Conservation (phyloP, 2,113 vertebrate species). For the Salvator merianae region DNA sequence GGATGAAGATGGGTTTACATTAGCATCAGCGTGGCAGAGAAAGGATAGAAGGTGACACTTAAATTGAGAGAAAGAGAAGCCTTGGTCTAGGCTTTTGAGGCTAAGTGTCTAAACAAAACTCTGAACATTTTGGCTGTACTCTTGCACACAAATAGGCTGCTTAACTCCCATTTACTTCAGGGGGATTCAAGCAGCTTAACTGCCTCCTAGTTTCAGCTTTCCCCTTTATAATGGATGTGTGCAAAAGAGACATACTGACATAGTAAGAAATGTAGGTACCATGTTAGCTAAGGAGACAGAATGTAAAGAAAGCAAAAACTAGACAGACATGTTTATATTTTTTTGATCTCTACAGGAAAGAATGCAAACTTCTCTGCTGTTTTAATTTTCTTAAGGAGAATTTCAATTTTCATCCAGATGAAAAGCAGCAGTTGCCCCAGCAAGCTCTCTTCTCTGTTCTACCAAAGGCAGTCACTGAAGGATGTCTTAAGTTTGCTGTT, state of each 20-base stretch:
- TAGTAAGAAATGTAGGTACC: background rate
- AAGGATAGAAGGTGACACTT: background rate
- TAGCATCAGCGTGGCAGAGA: background rate
- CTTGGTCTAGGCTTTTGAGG: conserved; percentile 7
- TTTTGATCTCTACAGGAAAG: background rate
- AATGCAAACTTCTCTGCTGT: background rate
- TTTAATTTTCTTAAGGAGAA: background rate
- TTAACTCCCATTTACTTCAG: conserved; percentile 5
- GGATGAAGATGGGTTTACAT: conserved; percentile 18
- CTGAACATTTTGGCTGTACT: background rate
- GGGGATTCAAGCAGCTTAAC: background rate
- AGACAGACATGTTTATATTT: conserved; percentile 10
- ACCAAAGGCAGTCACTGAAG: background rate
- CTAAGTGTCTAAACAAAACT: conserved; percentile 21
- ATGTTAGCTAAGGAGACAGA: background rate
- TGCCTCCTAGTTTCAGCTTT: background rate
- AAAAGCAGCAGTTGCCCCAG: background rate
- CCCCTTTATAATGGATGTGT: background rate
- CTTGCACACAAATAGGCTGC: background rate
- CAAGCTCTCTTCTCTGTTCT: conserved; percentile 5
- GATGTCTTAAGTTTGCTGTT: background rate
- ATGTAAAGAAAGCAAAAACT: background rate
- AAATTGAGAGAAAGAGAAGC: background rate
- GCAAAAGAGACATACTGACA: background rate
- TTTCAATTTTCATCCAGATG: background rate